Percentiles rank a stretch among this genome's conserved stretches.
Conservation (phyloP, 2,888 invertebrate species). For the Chloromyia formosa region DNA sequence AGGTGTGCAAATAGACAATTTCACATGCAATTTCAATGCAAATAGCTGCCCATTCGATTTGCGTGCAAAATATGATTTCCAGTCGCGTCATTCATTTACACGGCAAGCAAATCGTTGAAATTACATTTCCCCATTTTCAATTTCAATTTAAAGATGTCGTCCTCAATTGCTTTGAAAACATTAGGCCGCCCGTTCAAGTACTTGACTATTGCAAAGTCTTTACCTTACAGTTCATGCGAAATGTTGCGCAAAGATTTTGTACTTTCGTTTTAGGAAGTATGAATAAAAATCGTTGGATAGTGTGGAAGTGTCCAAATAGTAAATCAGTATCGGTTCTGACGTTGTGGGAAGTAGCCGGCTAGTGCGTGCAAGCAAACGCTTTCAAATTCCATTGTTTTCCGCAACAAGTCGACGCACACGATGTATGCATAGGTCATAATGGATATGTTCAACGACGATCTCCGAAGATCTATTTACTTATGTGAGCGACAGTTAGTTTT, state of each 20-base stretch:
- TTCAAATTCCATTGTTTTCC: too few relatives aligned
- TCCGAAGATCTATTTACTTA: too few relatives aligned
- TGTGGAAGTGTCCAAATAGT: too few relatives aligned
- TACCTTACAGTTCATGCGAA: not conserved
- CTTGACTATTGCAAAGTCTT: slow-evolving; percentile 17
- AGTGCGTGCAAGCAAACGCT: too few relatives aligned
- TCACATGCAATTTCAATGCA: slow-evolving; percentile 7
- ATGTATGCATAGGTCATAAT: too few relatives aligned
- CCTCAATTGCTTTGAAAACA: slow-evolving; percentile 33
- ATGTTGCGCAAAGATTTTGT: slow-evolving; percentile 21
- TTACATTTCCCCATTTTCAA: slow-evolving; percentile 22
- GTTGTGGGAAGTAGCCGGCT: too few relatives aligned
- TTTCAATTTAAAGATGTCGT: slow-evolving; percentile 22
- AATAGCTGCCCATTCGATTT: not conserved
- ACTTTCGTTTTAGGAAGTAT: not conserved
- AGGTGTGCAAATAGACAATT: not conserved
- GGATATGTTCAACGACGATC: too few relatives aligned
- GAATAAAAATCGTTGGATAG: not conserved
- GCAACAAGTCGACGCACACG: too few relatives aligned
- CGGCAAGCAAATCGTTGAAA: slow-evolving; percentile 24
- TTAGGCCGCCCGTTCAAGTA: not conserved
- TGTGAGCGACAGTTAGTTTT: too few relatives aligned
- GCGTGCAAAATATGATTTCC: not conserved
- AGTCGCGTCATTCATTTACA: slow-evolving; percentile 7
- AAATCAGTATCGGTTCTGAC: too few relatives aligned